Evolutionary conservation across 1,140 invertebrate genomes (phyloP).

Genomic region (roundworm (Caenorhabditis elegans)): WBcel235 BX284604.4:151001-151500

Average conservation of each 20-base stretch:
- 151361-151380: not conserved
- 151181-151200: not conserved
- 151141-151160: too few relatives aligned
- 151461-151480: too few relatives aligned
- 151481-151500: too few relatives aligned
- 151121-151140: too few relatives aligned
- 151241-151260: not conserved
- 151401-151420: slow-evolving; percentile 26
- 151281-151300: not conserved
- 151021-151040: too few relatives aligned
- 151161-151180: not conserved
- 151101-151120: too few relatives aligned
- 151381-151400: not conserved
- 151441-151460: too few relatives aligned
- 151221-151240: slow-evolving; percentile 21
- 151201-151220: slow-evolving; percentile 7
- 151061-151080: too few relatives aligned
- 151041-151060: too few relatives aligned
- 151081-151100: too few relatives aligned
- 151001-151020: too few relatives aligned
- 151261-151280: not conserved
- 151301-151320: slow-evolving; percentile 25
- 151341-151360: not conserved
- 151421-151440: not conserved
- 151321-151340: not conserved